These are phyloP conservation scores for Saguinus imperator DNA, from an alignment of 2,113 vertebrate species.

Conservation along the genomic window DNA sequence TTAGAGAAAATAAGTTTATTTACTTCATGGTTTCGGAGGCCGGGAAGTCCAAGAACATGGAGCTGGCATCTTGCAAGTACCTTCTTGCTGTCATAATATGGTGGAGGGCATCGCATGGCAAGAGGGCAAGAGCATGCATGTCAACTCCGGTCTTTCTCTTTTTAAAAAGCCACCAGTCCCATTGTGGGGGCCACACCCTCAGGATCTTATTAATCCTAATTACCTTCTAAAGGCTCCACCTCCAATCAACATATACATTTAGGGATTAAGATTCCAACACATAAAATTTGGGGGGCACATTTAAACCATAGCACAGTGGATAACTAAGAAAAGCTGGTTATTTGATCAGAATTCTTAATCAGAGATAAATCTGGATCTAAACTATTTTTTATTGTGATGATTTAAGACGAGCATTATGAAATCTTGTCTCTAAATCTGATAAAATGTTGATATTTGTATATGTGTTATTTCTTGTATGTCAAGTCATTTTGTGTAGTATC, in stretches of 20 bases:
- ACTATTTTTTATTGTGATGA: neutral
- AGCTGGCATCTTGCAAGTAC: neutral
- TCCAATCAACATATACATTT: neutral
- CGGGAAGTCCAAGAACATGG: neutral
- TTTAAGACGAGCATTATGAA: neutral
- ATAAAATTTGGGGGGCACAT: neutral
- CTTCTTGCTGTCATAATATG: neutral
- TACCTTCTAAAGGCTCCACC: neutral
- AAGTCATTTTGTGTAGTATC: neutral
- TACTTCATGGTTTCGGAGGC: neutral
- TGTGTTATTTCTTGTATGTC: neutral
- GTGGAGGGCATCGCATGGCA: neutral
- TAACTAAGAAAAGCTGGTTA: neutral
- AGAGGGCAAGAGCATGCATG: neutral
- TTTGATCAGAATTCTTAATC: neutral
- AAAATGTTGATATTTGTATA: neutral
- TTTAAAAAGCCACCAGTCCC: neutral
- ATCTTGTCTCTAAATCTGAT: neutral
- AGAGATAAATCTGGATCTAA: neutral
- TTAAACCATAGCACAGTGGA: neutral
- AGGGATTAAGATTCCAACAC: neutral
- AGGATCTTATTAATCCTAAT: neutral
- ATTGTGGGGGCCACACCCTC: neutral
- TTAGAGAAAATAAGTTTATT: neutral
- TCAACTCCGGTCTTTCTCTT: neutral